Conservation (phyloP, 2,113 vertebrate genomes). For the Thermophis baileyi region DNA sequence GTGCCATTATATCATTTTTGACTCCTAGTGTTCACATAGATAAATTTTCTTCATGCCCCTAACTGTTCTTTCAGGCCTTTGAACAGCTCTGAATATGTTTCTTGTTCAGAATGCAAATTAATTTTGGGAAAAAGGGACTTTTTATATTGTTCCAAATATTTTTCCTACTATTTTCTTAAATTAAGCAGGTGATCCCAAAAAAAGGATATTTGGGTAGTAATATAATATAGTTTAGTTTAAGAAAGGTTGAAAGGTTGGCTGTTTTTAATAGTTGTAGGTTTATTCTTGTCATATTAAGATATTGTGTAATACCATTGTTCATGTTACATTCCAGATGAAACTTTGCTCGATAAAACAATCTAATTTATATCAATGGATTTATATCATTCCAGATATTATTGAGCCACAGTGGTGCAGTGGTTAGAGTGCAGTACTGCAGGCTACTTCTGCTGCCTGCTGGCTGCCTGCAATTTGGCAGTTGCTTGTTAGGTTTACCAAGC, state of each 20-base stretch:
- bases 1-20: neutral
- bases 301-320: neutral
- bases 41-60: neutral
- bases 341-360: neutral
- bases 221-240: neutral
- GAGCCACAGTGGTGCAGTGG: too few relatives aligned
- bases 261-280: neutral
- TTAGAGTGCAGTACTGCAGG: too few relatives aligned
- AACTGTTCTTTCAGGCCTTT: neutral
- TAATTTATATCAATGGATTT: neutral
- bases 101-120: neutral
- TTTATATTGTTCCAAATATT: neutral
- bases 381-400: neutral
- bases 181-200: neutral
- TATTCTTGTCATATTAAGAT: neutral
- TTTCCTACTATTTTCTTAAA: neutral
- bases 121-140: neutral
- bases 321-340: neutral
- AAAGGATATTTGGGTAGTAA: neutral
- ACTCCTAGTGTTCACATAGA: neutral
- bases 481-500: neutral
- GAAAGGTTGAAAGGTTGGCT: neutral
- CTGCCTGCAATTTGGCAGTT: neutral
- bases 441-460: too few relatives aligned
- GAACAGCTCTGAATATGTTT: neutral